phyloP scores from a whole-genome alignment of 1,140 invertebrate species.

The Drosophila kohkoa region DNA sequence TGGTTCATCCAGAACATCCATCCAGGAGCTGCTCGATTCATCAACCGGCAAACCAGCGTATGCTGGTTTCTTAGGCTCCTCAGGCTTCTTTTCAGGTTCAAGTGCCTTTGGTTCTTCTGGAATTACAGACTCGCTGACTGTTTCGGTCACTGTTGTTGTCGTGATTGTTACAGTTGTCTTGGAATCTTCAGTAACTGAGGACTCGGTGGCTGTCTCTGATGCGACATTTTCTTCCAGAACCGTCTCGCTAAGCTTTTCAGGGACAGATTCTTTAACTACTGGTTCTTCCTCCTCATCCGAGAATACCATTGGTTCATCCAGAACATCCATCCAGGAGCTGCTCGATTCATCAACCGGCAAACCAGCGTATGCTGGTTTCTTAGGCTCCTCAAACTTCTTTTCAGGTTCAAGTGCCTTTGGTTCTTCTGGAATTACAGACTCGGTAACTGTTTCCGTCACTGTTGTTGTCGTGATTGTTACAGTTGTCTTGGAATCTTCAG shows the following conservation, averaged over 20 bases:
- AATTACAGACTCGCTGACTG: background rate
- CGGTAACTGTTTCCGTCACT: conserved; percentile 4
- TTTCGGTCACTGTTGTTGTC: conserved; percentile 38
- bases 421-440: conserved; percentile 11
- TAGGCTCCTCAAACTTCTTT: conserved; percentile 35
- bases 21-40: conserved; percentile 85
- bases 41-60: conserved; percentile 85
- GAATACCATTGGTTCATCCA: conserved; percentile 40
- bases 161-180: conserved; percentile 17
- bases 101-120: conserved; percentile 1
- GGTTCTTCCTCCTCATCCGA: conserved; percentile 23
- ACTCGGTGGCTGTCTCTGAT: background rate
- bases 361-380: conserved; percentile 78
- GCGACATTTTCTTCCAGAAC: conserved; percentile 2
- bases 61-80: conserved; percentile 41
- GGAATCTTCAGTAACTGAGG: conserved; percentile 3
- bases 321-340: conserved; percentile 62
- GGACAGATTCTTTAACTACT: background rate
- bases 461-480: conserved; percentile 13
- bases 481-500: conserved; percentile 17
- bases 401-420: conserved; percentile 3
- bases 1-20: conserved; percentile 86
- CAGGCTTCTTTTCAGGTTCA: conserved; percentile 26
- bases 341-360: conserved; percentile 85
- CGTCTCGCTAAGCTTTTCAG: conserved; percentile 6